Conservation (phyloP, 64 coral and sea anemone genomes). For the Acropora yongei region DNA sequence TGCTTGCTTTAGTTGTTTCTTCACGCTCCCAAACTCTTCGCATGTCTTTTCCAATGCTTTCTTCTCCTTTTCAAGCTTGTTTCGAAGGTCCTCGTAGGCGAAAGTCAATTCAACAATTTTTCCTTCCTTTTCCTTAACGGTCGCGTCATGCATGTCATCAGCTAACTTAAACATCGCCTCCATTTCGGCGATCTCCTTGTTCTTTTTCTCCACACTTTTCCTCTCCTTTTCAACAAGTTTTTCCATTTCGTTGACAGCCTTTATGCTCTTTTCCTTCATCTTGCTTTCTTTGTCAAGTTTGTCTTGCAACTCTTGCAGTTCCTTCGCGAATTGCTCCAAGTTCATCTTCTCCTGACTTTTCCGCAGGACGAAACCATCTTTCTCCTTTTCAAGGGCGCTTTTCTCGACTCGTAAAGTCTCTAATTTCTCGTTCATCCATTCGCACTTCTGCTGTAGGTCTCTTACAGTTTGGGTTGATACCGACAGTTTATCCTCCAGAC, state of each 20-base stretch:
- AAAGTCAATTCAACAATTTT: slow-evolving; percentile 15
- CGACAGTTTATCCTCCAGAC: neutral
- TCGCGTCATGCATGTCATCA: neutral
- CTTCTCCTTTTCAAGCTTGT: neutral
- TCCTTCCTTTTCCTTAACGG: slow-evolving; percentile 5
- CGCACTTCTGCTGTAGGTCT: slow-evolving; percentile 53
- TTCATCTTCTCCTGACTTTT: slow-evolving; percentile 24
- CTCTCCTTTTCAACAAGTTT: slow-evolving; percentile 13
- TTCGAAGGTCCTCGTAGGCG: slow-evolving; percentile 35
- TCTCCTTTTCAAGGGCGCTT: slow-evolving; percentile 34
- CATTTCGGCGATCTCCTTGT: slow-evolving; percentile 16
- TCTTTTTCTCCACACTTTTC: neutral
- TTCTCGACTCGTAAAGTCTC: slow-evolving; percentile 19
- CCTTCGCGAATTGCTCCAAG: slow-evolving; percentile 11
- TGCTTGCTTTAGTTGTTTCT: slow-evolving; percentile 20
- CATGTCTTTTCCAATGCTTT: slow-evolving; percentile 21
- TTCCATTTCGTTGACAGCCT: neutral
- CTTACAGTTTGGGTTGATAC: slow-evolving; percentile 1
- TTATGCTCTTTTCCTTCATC: neutral
- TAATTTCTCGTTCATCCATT: slow-evolving; percentile 45
- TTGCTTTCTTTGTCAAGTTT: slow-evolving; percentile 13
- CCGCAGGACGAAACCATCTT: slow-evolving; percentile 25
- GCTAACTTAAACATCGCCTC: slow-evolving; percentile 17
- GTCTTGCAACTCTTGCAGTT: slow-evolving; percentile 17
- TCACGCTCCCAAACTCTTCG: slow-evolving; percentile 24